These are phyloP conservation scores for Hirundo rustica DNA, from an alignment of 2,797 vertebrate species.

Conservation along the genomic window DNA sequence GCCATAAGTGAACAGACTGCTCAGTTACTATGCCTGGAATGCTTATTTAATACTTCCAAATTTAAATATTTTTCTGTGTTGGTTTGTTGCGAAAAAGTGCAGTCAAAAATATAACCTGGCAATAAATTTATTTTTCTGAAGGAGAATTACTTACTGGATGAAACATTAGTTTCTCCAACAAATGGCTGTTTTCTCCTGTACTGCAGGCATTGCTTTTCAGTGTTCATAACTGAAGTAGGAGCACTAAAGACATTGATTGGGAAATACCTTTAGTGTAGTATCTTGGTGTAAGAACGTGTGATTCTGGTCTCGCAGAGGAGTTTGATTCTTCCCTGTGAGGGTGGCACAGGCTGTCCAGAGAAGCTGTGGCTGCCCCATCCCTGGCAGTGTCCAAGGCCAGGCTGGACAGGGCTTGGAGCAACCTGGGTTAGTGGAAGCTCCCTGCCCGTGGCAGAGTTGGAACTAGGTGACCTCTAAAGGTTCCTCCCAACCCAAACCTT, in stretches of 20 bases:
- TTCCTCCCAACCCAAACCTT: not conserved
- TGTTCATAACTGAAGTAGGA: not conserved
- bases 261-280: not conserved
- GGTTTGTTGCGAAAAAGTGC: not conserved
- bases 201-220: not conserved
- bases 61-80: constrained; percentile 43
- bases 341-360: not conserved
- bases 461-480: not conserved
- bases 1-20: constrained; percentile 43
- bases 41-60: constrained; percentile 50
- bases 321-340: not conserved
- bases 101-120: not conserved
- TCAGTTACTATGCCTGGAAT: constrained; percentile 36
- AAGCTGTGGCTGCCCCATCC: not conserved
- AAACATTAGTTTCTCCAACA: not conserved
- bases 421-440: fast-evolving
- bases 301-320: not conserved
- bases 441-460: not conserved
- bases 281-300: not conserved
- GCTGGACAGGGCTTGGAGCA: not conserved
- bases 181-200: not conserved
- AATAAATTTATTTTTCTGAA: not conserved
- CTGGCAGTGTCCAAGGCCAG: not conserved
- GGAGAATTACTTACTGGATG: not conserved
- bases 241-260: not conserved